Evolutionary conservation across 2,113 vertebrate genomes (phyloP).

Genomic region (Pelecanus crispus): DNA sequence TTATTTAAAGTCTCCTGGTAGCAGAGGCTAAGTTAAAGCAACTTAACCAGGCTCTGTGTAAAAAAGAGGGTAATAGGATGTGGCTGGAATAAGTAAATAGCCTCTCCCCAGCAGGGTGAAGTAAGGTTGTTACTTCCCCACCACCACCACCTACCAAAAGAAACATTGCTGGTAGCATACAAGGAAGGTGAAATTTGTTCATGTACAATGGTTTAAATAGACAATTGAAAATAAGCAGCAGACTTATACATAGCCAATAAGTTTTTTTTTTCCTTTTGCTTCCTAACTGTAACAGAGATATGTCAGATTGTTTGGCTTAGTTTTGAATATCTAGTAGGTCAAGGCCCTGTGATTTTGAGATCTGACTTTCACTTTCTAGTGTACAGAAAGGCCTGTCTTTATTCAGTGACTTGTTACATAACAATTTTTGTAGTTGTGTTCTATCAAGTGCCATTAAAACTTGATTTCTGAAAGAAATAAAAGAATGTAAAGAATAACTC

Average conservation of each 20-base stretch:
- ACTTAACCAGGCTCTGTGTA: neutral
- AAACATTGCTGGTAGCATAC: neutral
- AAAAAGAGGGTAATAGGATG: neutral
- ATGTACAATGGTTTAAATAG: neutral
- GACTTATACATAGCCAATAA: neutral
- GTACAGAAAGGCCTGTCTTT: neutral
- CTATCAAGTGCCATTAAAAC: neutral
- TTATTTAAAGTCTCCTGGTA: neutral
- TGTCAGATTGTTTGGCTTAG: neutral
- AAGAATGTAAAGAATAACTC: constrained; percentile 12
- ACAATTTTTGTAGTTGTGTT: neutral
- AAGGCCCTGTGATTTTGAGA: neutral
- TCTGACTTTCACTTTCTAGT: neutral
- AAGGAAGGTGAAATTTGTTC: neutral
- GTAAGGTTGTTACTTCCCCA: neutral
- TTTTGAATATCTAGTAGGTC: neutral
- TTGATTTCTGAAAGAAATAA: neutral
- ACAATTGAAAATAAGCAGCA: neutral
- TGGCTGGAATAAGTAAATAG: neutral
- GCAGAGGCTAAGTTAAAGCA: neutral
- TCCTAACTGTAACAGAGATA: neutral
- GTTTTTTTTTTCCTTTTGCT: neutral
- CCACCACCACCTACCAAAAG: neutral
- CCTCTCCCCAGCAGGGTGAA: neutral
- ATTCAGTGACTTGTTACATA: neutral